Base-by-base conservation (phyloP, 2,888 invertebrate genomes). In the Cheilosia vulpina region DNA sequence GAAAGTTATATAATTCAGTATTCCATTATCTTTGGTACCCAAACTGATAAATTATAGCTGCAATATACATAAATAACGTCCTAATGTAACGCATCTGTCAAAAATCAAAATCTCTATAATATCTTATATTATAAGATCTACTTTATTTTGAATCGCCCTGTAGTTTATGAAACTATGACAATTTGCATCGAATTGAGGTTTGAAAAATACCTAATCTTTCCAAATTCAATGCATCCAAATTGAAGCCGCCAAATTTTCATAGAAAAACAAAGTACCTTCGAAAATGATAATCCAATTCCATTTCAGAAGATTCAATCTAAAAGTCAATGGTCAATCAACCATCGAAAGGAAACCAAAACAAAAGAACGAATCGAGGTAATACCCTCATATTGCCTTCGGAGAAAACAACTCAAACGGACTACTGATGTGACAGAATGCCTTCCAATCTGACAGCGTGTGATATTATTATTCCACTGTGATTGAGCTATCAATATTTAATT, bases 401-500 rank as follows among this genome's bases (percentile, higher is more conserved):
- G 55, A 76, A 69, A 83, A 65, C 65, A 69, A 6, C 38, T 65
- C 24, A 65, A 76, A 63, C 53, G 38, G 52, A 58, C 58, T 47
- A 50, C 45, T 45, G n/a, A 15, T 13, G 65, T 63, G 47, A 63
- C 66, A 73, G 52, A 55, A 80, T 68, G 41, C 24, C 62, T 65
- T 6, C 19, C 60, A 62, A 60, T 31, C 17, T 15, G n/a, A 45
- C 2, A 27, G 15, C 13, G 73, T 58, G 69, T 60, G 52, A 66
- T 62, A 83, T 72, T 72, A 72, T 72, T 72, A 72, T 72, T 78
- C 78, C 60, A 78, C 72, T 79, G 79, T 79, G 79, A 68, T 84
- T 79, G 63, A 85, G 76, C 71, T 53, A 71, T 81, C 80, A 85
- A 85, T 80, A 85, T 80, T 85, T 85, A 80, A 85, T 76, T 76